These are phyloP conservation scores for Augiades crinisus DNA, from an alignment of 2,888 invertebrate genomes.

Conservation along the genomic window DNA sequence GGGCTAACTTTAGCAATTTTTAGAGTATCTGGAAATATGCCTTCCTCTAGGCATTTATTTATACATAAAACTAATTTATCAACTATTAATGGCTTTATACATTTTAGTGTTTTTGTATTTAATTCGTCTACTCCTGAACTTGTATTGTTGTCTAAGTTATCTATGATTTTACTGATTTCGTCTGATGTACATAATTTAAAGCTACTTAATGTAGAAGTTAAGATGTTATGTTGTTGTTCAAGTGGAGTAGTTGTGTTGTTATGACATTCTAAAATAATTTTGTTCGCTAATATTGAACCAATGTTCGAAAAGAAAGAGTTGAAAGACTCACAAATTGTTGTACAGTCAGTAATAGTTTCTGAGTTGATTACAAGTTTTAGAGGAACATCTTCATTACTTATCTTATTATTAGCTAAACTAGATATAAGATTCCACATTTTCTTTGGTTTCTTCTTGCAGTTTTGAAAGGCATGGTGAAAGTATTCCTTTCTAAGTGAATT, in stretches of 20 bases:
- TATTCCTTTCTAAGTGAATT: neutral
- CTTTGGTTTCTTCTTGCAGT: neutral
- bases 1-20: constrained; percentile 29
- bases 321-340: neutral
- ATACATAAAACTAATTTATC: neutral
- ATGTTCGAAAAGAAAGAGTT: neutral
- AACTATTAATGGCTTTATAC: constrained; percentile 44
- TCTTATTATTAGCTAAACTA: neutral
- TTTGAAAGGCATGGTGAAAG: neutral
- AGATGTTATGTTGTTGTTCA: no score
- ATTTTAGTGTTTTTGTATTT: constrained; percentile 25
- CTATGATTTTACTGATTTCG: neutral
- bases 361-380: neutral
- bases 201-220: no score
- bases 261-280: no score
- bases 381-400: neutral
- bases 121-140: constrained; percentile 27
- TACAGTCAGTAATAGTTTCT: neutral
- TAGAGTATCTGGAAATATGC: constrained; percentile 27
- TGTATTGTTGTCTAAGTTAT: constrained; percentile 22
- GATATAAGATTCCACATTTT: neutral
- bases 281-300: neutral
- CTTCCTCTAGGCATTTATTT: constrained; percentile 11
- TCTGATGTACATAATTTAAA: no score
- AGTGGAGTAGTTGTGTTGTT: no score